Base-by-base conservation (phyloP, 2,797 vertebrate genomes). In the Dendrocincla tyrannina region DNA sequence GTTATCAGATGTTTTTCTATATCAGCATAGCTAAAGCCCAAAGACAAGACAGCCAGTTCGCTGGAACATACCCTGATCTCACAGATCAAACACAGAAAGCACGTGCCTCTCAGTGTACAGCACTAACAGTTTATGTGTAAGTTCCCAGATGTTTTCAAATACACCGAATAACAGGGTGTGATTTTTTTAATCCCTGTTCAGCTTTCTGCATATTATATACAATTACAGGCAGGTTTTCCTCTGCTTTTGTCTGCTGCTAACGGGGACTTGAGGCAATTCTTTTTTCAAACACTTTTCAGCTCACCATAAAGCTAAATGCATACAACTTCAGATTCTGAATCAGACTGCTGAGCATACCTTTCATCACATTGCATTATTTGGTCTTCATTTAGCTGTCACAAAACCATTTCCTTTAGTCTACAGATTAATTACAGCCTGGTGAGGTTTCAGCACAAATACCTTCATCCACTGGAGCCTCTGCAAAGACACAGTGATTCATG, bases 401-500 rank as follows among this genome's bases (percentile, higher is more conserved):
- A 95, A 97, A 94, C 89, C 94, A 94, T 97, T 97, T 97, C 95
- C 94, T 96, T 95, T 97, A 22, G 59, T 96, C 94, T 96, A 62
- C 73, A 83, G 94, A 96, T 97, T 96, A 96, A 97, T 96, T 96
- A 94, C 95, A 94, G 88, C 93, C 82, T 73, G 75, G 85, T 95
- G 93, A 94, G 90, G 85, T 95, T 96, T 95, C 91, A 89, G 94
- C 76, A 77, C 91, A 94, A 96, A 96, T 93, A 89, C 87, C 93
- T 93, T 80, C 3, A 6, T 83, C 74, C 58, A 15, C 2, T 89
- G 80, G 91, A 97, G 93, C 92, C 95, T 78, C 89, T 69, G 94
- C 77, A 96, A 92, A 93, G 96, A 73, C 86, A 47, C 35, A 58
- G 83, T 94, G 95, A 97, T 94, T 96, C 95, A 95, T 91, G 93